Evolutionary conservation across 2,888 invertebrate species (phyloP).

Genomic region (Nephrotoma flavescens): DNA sequence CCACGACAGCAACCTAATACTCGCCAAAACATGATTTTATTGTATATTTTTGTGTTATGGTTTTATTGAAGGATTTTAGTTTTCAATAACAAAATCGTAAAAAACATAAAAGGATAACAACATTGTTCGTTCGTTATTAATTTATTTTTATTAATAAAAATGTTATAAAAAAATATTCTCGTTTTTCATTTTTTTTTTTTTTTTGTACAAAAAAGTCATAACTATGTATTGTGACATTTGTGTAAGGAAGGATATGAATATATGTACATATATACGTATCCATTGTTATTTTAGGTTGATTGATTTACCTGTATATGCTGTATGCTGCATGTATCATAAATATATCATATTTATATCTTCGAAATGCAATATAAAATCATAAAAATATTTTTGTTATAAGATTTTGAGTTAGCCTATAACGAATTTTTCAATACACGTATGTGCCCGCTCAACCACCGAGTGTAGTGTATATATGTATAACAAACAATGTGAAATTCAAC

Average conservation of each 20-base stretch:
- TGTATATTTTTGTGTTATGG: not conserved
- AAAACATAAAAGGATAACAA: not conserved
- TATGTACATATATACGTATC: not conserved
- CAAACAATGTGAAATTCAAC: not conserved
- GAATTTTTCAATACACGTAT: not conserved
- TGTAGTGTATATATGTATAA: not conserved
- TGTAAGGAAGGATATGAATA: not conserved
- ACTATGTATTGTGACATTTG: not conserved
- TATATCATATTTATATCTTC: not conserved
- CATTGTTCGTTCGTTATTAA: not conserved
- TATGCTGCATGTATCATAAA: not conserved
- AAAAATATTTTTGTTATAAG: not conserved
- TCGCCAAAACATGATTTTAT: not conserved
- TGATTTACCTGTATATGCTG: not conserved
- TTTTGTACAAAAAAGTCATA: not conserved
- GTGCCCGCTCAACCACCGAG: not conserved
- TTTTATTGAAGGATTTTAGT: not conserved
- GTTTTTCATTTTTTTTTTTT: not conserved
- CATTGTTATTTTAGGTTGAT: not conserved
- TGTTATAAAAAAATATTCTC: not conserved
- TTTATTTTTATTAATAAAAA: not conserved
- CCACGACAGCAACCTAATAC: not conserved
- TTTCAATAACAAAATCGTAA: not conserved
- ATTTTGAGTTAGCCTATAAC: not conserved
- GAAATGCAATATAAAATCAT: not conserved